These are phyloP conservation scores for Drosophila macrospina DNA, from an alignment of 2,888 invertebrate genomes.

Conservation along the genomic window DNA sequence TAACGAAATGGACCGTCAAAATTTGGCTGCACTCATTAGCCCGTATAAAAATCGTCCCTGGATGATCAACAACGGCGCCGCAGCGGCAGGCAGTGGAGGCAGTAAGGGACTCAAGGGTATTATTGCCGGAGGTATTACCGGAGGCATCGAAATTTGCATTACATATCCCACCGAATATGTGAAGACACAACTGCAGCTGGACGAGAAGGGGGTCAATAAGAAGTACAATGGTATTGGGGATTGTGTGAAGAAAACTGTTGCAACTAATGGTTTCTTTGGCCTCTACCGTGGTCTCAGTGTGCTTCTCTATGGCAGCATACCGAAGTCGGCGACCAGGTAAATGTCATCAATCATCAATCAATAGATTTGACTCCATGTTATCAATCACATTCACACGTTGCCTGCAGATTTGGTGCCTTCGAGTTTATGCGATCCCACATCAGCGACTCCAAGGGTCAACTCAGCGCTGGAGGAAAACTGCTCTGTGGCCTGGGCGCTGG, in stretches of 20 bases:
- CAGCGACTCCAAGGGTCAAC: constrained; percentile 92
- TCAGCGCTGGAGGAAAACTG: constrained; percentile 91
- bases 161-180: constrained; percentile 99
- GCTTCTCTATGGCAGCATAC: constrained; percentile 98
- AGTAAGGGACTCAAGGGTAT: constrained; percentile 95
- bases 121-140: constrained; percentile 97
- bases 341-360: neutral
- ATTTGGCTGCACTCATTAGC: constrained; percentile 65
- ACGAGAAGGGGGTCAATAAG: constrained; percentile 91
- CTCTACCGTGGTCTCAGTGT: constrained; percentile 98
- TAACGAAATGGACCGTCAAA: constrained; percentile 71
- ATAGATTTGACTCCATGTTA: neutral
- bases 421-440: constrained; percentile 94
- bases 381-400: neutral
- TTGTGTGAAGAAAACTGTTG: constrained; percentile 96
- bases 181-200: constrained; percentile 99
- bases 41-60: constrained; percentile 86
- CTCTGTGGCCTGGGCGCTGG: constrained; percentile 98
- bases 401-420: constrained; percentile 96
- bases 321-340: constrained; percentile 98
- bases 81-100: constrained; percentile 89
- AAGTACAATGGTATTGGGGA: constrained; percentile 94
- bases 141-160: constrained; percentile 99
- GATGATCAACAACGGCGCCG: constrained; percentile 89
- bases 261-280: constrained; percentile 94